Conservation (phyloP, 2,797 vertebrate genomes). For the Myiotriccus ornatus region DNA sequence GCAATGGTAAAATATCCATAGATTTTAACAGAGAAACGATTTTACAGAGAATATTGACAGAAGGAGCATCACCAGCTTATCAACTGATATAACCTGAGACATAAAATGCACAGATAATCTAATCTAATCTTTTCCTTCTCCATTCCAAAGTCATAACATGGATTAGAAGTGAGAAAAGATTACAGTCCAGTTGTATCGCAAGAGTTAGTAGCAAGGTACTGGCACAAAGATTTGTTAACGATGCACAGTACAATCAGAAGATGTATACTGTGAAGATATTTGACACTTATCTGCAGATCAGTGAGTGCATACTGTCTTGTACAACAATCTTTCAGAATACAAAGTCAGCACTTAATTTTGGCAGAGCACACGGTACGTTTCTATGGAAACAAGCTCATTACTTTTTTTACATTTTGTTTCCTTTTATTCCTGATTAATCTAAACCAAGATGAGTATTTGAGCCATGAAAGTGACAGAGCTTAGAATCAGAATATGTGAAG, state of each 20-base stretch:
- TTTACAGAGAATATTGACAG: not conserved
- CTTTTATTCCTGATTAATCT: not conserved
- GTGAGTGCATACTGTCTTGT: not conserved
- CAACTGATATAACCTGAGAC: not conserved
- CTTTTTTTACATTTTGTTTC: not conserved
- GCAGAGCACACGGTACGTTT: not conserved
- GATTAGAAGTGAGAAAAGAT: not conserved
- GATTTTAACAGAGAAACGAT: not conserved
- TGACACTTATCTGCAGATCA: slow-evolving; percentile 35
- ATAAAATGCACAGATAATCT: not conserved
- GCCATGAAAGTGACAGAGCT: not conserved
- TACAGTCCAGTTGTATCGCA: not conserved
- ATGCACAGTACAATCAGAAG: not conserved
- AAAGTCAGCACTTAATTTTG: slow-evolving; percentile 42
- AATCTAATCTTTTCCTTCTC: not conserved
- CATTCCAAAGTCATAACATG: not conserved
- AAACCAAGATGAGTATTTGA: not conserved
- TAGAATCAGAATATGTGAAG: not conserved
- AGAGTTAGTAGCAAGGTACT: not conserved
- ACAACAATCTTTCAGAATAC: slow-evolving; percentile 6
- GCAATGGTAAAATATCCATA: not conserved
- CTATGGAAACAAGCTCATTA: slow-evolving; percentile 2
- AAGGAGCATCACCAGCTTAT: not conserved
- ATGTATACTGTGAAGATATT: not conserved
- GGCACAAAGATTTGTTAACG: not conserved